Evolutionary conservation across 2,888 invertebrate genomes (phyloP).

Genomic region (Helleia helle): DNA sequence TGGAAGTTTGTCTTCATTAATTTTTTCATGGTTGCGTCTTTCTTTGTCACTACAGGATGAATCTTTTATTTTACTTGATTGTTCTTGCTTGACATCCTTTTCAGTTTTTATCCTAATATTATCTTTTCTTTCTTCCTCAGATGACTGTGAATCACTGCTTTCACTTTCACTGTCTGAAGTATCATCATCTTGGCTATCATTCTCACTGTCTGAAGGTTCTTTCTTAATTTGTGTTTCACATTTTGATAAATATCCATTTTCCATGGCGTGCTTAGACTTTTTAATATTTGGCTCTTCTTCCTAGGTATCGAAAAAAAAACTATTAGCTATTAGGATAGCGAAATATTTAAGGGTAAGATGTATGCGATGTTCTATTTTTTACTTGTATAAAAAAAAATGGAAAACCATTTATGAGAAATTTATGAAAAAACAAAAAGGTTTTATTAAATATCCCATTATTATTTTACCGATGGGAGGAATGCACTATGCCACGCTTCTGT

Average conservation of each 20-base stretch:
- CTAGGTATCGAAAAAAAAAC: too few relatives aligned
- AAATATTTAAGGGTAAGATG: too few relatives aligned
- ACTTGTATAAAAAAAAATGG: too few relatives aligned
- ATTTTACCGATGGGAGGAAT: too few relatives aligned
- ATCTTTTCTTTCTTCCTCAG: slow-evolving; percentile 35
- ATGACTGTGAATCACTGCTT: slow-evolving; percentile 39
- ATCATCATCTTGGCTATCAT: slow-evolving; percentile 31
- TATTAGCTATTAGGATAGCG: too few relatives aligned
- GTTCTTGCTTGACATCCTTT: slow-evolving; percentile 30
- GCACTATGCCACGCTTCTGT: too few relatives aligned
- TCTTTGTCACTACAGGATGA: slow-evolving; percentile 30
- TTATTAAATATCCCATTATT: too few relatives aligned
- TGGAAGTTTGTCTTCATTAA: slow-evolving; percentile 20
- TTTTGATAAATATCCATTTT: slow-evolving; percentile 37
- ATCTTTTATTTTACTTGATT: slow-evolving; percentile 31
- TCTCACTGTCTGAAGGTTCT: slow-evolving; percentile 32
- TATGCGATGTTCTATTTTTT: too few relatives aligned
- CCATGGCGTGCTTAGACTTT: slow-evolving; percentile 41
- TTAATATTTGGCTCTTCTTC: slow-evolving; percentile 47
- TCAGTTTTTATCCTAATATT: slow-evolving; percentile 34
- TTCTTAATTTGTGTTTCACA: slow-evolving; percentile 29
- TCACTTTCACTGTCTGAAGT: slow-evolving; percentile 43
- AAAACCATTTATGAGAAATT: too few relatives aligned
- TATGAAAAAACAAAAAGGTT: too few relatives aligned
- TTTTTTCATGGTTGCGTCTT: slow-evolving; percentile 31